phyloP scores from a whole-genome alignment of 1,140 invertebrate genomes.

The Meloidogyne hapla region DNA sequence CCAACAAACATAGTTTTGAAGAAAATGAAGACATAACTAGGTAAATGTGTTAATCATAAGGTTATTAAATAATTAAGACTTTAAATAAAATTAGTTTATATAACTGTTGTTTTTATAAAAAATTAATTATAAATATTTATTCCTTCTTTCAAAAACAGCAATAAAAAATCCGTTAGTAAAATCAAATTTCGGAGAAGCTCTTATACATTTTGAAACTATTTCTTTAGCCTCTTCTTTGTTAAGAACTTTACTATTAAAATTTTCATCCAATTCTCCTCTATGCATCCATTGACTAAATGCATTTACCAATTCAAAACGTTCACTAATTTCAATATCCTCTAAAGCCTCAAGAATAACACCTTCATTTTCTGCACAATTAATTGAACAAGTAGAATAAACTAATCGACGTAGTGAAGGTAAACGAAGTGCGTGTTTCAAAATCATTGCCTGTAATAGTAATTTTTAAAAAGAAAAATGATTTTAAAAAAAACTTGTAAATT shows the following conservation, averaged over 20 bases:
- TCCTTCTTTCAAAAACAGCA: slow-evolving; percentile 72
- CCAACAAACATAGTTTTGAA: not conserved
- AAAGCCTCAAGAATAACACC: slow-evolving; percentile 73
- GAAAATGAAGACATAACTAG: not conserved
- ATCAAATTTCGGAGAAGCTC: slow-evolving; percentile 75
- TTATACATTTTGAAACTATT: slow-evolving; percentile 72
- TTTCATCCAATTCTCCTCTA: slow-evolving; percentile 39
- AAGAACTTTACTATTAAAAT: not conserved
- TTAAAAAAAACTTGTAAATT: slow-evolving; percentile 73
- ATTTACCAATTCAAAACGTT: slow-evolving; percentile 52
- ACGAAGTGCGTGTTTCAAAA: slow-evolving; percentile 80
- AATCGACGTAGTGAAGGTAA: slow-evolving; percentile 81
- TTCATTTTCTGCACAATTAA: slow-evolving; percentile 87
- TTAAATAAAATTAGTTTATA: not conserved
- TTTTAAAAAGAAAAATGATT: not conserved
- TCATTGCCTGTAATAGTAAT: slow-evolving; percentile 67
- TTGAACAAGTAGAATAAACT: slow-evolving; percentile 91
- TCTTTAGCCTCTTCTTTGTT: slow-evolving; percentile 62
- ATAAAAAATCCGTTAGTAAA: slow-evolving; percentile 90
- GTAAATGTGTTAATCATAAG: not conserved
- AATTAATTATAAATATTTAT: slow-evolving; percentile 1
- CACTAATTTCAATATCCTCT: slow-evolving; percentile 32
- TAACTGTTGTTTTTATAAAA: no score
- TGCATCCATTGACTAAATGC: slow-evolving; percentile 64
- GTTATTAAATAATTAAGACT: not conserved